These are phyloP conservation scores for Oryzias celebensis DNA, from an alignment of 2,113 vertebrate genomes.

Conservation along the genomic window DNA sequence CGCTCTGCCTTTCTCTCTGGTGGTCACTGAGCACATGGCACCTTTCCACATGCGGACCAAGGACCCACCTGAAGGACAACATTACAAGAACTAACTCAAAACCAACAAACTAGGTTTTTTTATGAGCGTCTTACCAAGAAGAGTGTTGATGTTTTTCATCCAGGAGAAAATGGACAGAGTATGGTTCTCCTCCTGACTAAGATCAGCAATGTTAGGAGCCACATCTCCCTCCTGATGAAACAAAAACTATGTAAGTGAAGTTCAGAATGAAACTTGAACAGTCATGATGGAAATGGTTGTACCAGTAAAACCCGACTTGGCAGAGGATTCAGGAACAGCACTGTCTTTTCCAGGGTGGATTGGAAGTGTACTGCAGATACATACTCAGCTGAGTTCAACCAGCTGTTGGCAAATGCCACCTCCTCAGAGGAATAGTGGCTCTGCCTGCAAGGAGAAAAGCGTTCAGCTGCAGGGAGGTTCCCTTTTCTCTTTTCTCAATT, in stretches of 20 bases:
- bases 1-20: conserved; percentile 59
- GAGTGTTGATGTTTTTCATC: conserved; percentile 49
- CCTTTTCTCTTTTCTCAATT: too few relatives aligned
- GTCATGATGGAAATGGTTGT: neutral
- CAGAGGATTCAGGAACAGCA: conserved; percentile 52
- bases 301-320: conserved; percentile 65
- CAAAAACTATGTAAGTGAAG: neutral
- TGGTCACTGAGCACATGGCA: conserved; percentile 67
- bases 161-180: conserved; percentile 61
- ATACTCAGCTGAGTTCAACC: conserved; percentile 60
- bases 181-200: conserved; percentile 70
- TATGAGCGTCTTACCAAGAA: conserved; percentile 53
- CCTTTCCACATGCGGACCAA: conserved; percentile 52
- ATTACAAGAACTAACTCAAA: neutral
- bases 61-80: conserved; percentile 33
- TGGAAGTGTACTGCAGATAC: conserved; percentile 59
- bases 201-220: conserved; percentile 56
- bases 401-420: conserved; percentile 49
- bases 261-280: neutral
- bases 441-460: conserved; percentile 38
- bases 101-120: neutral
- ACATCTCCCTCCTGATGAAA: conserved; percentile 33
- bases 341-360: conserved; percentile 48
- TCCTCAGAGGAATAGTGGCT: conserved; percentile 60
- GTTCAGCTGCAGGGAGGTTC: too few relatives aligned